Base-by-base conservation (phyloP, 2,888 invertebrate genomes). In the Gibbula magus region DNA sequence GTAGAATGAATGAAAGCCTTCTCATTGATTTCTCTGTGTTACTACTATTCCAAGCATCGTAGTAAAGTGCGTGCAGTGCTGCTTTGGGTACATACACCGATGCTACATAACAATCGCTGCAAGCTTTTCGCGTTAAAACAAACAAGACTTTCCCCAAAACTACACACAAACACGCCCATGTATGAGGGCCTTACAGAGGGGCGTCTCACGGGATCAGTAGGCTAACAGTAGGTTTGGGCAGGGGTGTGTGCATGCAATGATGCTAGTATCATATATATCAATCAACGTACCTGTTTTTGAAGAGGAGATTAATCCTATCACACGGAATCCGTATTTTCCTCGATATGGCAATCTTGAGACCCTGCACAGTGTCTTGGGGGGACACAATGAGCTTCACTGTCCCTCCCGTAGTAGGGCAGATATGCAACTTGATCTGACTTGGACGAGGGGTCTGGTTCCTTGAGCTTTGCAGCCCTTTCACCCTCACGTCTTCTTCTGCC, bases 91-190 rank as follows among this genome's bases (percentile, higher is more conserved):
- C 16, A n/a, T 20, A 10, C 70, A 35, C 20, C 7, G 29, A 29
- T 16, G 16, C 2, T 3, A 7, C 61, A 29, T 8, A 29, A 29
- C 25, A 61, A 61, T 61, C 29, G 61, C 61, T 70, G 70, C 70
- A 70, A 70, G 35, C 25, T 70, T 70, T 1, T 39, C 4, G 35
- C 70, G 25, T 39, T 70, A 32, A 35, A 70, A 70, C 39, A 70
- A 70, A 70, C 70, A 70, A 70, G 70, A 70, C 70, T 32, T 70
- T 70, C 70, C 70, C 70, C 1, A 35, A 70, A 70, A 16, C 35
- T 70, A 70, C 70, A 70, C 70, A 70, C 39, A 45, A 45, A 20
- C 39, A 70, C 70, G 70, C 70, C 70, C 70, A 35, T 35, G 61
- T 16, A 35, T 1, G 35, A 20, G 32, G 10, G 56, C 20, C 7